Conservation (phyloP, 2,797 vertebrate genomes). For the Neomorphus geoffroyi region DNA sequence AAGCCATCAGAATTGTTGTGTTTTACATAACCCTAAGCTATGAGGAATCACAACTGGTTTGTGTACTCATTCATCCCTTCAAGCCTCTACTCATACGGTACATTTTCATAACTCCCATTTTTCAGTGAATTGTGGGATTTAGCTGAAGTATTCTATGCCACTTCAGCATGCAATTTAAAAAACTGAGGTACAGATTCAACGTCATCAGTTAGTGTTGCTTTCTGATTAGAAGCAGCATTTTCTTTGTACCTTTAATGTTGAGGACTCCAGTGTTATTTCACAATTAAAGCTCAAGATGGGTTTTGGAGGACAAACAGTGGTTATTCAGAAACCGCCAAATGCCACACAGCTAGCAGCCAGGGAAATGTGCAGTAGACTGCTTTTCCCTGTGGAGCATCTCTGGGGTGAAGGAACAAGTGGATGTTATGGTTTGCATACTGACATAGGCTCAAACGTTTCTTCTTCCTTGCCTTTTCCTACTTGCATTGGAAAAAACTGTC, state of each 20-base stretch:
- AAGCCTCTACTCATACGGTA: background rate
- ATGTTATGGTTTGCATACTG: background rate
- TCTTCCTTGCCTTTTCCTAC: background rate
- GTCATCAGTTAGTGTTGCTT: background rate
- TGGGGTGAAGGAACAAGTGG: background rate
- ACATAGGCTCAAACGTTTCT: background rate
- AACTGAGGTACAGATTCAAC: background rate
- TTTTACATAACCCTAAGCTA: background rate
- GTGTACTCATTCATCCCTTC: background rate
- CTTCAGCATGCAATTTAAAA: background rate
- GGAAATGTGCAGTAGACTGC: background rate
- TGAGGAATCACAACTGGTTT: slow-evolving; percentile 26
- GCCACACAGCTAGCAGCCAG: background rate
- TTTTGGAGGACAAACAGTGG: background rate
- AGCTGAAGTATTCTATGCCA: background rate
- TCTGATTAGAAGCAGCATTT: background rate
- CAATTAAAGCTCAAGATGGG: background rate
- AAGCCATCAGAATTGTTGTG: background rate
- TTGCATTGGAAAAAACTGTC: background rate
- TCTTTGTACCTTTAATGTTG: background rate
- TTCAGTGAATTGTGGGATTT: background rate
- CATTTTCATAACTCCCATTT: background rate
- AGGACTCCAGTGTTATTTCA: background rate
- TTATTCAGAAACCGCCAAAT: background rate
- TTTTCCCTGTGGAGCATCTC: background rate